phyloP scores from a whole-genome alignment of 2,797 vertebrate species.

The Gobionotothen gibberifrons region DNA sequence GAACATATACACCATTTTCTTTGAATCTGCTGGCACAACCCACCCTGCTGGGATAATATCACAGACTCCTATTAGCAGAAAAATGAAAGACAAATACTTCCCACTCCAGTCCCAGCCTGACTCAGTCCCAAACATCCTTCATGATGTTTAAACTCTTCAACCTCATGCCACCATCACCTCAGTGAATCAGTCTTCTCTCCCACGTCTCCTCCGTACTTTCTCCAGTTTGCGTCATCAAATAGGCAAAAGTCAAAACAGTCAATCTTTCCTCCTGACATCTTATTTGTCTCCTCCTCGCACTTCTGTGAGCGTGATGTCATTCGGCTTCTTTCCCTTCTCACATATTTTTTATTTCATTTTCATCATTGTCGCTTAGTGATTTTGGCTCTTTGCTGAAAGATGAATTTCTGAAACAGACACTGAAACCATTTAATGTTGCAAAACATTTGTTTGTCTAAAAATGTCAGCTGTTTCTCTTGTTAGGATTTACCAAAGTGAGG shows the following conservation, averaged over 20 bases:
- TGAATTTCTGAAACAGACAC: neutral
- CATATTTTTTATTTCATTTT: neutral
- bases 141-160: constrained; percentile 49
- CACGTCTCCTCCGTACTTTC: constrained; percentile 58
- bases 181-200: constrained; percentile 71
- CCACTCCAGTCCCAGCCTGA: constrained; percentile 40
- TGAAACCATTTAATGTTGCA: neutral
- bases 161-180: constrained; percentile 48
- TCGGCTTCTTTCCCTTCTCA: neutral
- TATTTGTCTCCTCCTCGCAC: constrained; percentile 27
- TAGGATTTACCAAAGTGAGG: neutral
- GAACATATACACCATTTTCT: neutral
- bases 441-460: neutral
- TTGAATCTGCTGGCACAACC: constrained; percentile 6
- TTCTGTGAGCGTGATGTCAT: constrained; percentile 3
- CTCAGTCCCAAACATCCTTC: constrained; percentile 54
- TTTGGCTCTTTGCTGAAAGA: neutral
- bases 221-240: constrained; percentile 58
- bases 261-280: constrained; percentile 28
- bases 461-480: neutral
- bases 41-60: constrained; percentile 18
- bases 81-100: constrained; percentile 6
- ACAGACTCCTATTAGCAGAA: constrained; percentile 18
- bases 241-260: constrained; percentile 49
- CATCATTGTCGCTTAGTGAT: neutral